Percentiles rank a stretch among this genome's conserved stretches.
Evolutionary conservation across 2,113 vertebrate genomes (phyloP).

Genomic region (Stercorarius parasiticus): DNA sequence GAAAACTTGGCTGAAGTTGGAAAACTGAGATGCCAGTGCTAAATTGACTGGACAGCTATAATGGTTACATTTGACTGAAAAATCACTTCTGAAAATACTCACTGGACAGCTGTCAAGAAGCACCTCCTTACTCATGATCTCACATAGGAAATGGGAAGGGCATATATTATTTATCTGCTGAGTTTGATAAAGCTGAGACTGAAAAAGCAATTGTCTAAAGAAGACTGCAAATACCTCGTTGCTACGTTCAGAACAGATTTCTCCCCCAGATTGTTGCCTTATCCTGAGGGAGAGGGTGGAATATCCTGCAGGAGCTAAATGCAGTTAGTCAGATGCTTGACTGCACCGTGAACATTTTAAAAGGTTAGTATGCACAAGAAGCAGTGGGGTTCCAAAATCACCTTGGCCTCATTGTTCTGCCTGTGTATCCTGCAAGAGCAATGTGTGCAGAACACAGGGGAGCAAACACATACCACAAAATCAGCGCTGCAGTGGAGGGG

Average conservation of each 20-base stretch:
- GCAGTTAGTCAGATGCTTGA: neutral
- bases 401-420: neutral
- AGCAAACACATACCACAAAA: neutral
- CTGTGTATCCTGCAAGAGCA: neutral
- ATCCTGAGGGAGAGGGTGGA: neutral
- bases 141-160: constrained; percentile 31
- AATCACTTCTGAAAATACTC: constrained; percentile 40
- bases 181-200: constrained; percentile 12
- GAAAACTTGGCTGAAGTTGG: constrained; percentile 39
- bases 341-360: neutral
- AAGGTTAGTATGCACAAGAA: neutral
- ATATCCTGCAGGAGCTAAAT: neutral
- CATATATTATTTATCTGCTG: constrained; percentile 39
- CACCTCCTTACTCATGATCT: constrained; percentile 43
- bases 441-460: neutral
- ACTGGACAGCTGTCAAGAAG: constrained; percentile 33
- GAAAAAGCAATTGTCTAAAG: constrained; percentile 1
- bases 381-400: neutral
- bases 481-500: neutral
- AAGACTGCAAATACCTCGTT: neutral
- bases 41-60: constrained; percentile 19
- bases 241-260: neutral
- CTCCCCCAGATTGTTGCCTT: neutral
- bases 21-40: constrained; percentile 36
- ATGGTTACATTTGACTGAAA: constrained; percentile 16